A percentile compares a stretch with the other conserved stretches of the same genome.
phyloP scores from a whole-genome alignment of 2,888 invertebrate genomes.

The Tillus elongatus region DNA sequence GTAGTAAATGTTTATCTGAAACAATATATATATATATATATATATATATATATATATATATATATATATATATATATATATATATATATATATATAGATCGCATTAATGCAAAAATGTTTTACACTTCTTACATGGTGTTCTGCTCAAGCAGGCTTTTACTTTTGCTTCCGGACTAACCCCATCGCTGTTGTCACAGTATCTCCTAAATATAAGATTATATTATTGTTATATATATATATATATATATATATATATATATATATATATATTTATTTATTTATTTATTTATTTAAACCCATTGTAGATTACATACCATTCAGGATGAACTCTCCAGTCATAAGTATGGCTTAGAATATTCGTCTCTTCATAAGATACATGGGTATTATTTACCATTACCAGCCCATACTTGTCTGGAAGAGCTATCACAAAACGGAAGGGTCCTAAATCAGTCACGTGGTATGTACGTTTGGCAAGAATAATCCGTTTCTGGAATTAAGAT shows the following conservation, averaged over 20 bases:
- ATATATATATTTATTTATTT: constrained; percentile 6
- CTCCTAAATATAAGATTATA: too few relatives aligned
- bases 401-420: constrained; percentile 72
- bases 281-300: constrained; percentile 4
- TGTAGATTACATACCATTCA: constrained; percentile 62
- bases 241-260: constrained; percentile 7
- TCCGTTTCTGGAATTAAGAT: constrained; percentile 66
- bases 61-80: too few relatives aligned
- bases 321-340: constrained; percentile 78
- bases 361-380: constrained; percentile 39
- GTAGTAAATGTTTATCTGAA: constrained; percentile 18
- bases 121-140: constrained; percentile 19
- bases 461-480: constrained; percentile 64
- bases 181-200: constrained; percentile 44
- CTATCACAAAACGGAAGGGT: constrained; percentile 81
- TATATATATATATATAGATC: too few relatives aligned
- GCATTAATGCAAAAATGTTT: too few relatives aligned
- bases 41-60: too few relatives aligned
- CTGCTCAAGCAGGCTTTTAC: constrained; percentile 20
- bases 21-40: background rate
- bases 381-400: constrained; percentile 60
- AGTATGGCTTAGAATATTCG: constrained; percentile 43
- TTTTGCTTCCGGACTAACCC: constrained; percentile 23
- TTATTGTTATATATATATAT: constrained; percentile 7
- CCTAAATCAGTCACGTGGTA: constrained; percentile 75